Evolutionary conservation across 2,888 invertebrate genomes (phyloP).

Genomic region (Lapara coniferarum): DNA sequence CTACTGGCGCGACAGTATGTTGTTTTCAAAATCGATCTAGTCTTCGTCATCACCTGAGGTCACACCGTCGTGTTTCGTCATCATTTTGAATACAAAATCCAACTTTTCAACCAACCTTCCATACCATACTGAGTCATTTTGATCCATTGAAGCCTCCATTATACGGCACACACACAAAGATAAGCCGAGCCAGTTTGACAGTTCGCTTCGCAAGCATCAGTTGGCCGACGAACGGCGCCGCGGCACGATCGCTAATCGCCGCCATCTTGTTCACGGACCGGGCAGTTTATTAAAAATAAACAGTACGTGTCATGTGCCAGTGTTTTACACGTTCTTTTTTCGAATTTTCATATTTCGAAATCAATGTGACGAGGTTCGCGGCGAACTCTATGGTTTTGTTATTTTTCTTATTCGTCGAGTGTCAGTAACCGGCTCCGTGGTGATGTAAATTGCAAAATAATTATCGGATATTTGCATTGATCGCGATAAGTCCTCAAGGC

Average conservation of each 20-base stretch:
- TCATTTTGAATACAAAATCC: not conserved
- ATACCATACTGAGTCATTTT: constrained; percentile 27
- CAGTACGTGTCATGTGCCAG: constrained; percentile 63
- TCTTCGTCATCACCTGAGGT: not conserved
- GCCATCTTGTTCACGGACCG: constrained; percentile 70
- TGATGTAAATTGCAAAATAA: constrained; percentile 77
- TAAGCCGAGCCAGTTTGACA: constrained; percentile 76
- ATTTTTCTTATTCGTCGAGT: constrained; percentile 53
- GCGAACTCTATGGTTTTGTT: constrained; percentile 37
- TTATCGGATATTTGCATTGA: constrained; percentile 61
- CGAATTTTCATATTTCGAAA: constrained; percentile 11
- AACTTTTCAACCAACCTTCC: constrained; percentile 25
- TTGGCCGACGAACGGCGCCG: constrained; percentile 80
- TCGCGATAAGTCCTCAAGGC: constrained; percentile 50
- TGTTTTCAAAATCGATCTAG: not conserved
- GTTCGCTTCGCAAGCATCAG: constrained; percentile 66
- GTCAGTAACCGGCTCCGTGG: constrained; percentile 48
- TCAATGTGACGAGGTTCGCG: constrained; percentile 33
- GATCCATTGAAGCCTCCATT: constrained; percentile 71
- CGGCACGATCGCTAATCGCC: constrained; percentile 64
- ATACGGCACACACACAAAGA: constrained; percentile 45
- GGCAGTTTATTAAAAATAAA: constrained; percentile 71
- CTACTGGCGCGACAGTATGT: no score
- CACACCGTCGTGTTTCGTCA: not conserved
- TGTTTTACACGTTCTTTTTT: constrained; percentile 46